Base-by-base conservation (phyloP, 2,888 invertebrate species). In the Drosophila silvestris region DNA sequence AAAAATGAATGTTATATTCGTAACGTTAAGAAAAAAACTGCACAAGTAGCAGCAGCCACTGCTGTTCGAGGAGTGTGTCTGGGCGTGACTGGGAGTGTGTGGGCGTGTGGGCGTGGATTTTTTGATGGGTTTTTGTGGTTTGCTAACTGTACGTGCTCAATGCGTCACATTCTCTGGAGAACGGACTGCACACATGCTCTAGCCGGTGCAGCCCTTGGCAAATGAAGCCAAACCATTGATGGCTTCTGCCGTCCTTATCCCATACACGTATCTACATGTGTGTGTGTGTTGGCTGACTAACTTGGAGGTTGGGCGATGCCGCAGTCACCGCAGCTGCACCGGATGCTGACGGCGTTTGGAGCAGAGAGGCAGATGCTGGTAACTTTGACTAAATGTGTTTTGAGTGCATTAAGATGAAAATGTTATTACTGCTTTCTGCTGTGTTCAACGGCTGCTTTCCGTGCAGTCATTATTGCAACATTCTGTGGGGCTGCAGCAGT, bases 1-100 rank as follows among this genome's bases (percentile, higher is more conserved):
- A 90, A 85, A 85, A 85, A 89, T 90, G 84, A 85, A 90, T 90
- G 85, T 81, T 88, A 89, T 89, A 85, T 85, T 74, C 85, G 81
- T 85, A 90, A 78, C 67, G 83, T 69, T 57, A 33, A 52, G 70
- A 56, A 71, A 81, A 81, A 75, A 83, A 67, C 53, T 68, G 57
- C 64, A 68, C 53, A 52, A 71, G 68, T 26, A 59, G 61, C 67
- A 39, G 47, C 67, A 39, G 47, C 26, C 26, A 9, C 12, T n/a
- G n/a, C n/a, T n/a, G n/a, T 22, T 9, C n/a, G 6, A 44, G 62
- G 37, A 37, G 19, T 28, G 35, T 16, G 16, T 39, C 28, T 37
- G 19, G 16, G 50, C 37, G 62, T 28, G 33, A 35, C 5, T 44
- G 47, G 44, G 39, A 16, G 19, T 47, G 64, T 28, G 39, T 30